Conservation (phyloP, 2,113 vertebrate species). For the Puma concolor region DNA sequence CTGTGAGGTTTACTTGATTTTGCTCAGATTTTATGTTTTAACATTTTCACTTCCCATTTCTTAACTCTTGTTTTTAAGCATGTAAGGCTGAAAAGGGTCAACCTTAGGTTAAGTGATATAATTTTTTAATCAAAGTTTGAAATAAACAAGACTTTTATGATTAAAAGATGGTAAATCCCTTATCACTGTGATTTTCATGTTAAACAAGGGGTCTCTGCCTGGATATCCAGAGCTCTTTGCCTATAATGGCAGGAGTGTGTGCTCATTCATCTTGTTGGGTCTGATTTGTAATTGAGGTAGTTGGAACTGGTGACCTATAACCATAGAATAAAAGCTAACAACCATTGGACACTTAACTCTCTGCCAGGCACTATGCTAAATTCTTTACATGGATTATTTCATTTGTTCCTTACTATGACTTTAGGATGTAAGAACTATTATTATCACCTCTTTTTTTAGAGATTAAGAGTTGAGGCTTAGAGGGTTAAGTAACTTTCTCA, state of each 20-base stretch:
- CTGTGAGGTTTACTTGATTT: slow-evolving; percentile 71
- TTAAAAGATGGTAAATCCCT: not conserved
- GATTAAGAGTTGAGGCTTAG: not conserved
- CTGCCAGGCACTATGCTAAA: not conserved
- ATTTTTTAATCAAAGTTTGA: slow-evolving; percentile 70
- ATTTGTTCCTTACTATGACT: not conserved
- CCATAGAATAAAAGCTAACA: not conserved
- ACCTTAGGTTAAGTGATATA: slow-evolving; percentile 75
- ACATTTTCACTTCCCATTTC: slow-evolving; percentile 81
- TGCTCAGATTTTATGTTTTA: slow-evolving; percentile 77
- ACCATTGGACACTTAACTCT: not conserved
- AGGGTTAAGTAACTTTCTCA: not conserved
- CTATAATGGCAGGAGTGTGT: not conserved
- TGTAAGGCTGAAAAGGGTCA: slow-evolving; percentile 78
- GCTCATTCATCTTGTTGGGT: not conserved
- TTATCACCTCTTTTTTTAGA: not conserved
- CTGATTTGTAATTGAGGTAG: not conserved
- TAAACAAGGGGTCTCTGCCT: not conserved
- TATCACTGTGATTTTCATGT: not conserved
- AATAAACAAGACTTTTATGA: slow-evolving; percentile 47
- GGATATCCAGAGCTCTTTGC: not conserved
- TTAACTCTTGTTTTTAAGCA: slow-evolving; percentile 67
- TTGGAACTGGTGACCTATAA: not conserved
- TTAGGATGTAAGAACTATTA: not conserved
- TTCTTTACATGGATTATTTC: not conserved